Evolutionary conservation across 2,797 vertebrate species (phyloP), one percentile per base, ranked within the genome.

Genomic region (Eulemur albifrons): DNA sequence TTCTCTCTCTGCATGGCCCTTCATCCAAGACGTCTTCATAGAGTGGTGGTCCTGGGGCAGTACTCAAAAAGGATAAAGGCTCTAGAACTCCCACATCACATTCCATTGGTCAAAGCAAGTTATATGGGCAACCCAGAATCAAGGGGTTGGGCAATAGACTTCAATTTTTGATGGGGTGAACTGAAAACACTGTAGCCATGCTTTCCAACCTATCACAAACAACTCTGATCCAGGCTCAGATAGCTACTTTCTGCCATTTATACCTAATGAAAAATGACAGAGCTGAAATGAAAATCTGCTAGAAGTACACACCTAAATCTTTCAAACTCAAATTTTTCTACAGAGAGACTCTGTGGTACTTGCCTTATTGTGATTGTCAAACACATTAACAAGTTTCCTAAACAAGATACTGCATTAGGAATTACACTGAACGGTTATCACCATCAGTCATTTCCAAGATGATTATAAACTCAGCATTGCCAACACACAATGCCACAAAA

Each of bases 391-490:
- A 90, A 88, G 14, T 52, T 92, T 83, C 87, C 50, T 25, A 8
- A 96, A 93, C 2, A 86, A 92, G 35, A 93, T 52, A 35, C 9
- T 65, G 32, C 79, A 35, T 81, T 83, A 87, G 52, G 70, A 95
- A 92, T 92, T 89, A 97, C n/a, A 89, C 57, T 89, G 57, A 83
- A 82, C 1, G 82, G n/a, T 86, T 73, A 77, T 52, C 54, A 89
- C 35, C 52, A 88, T 59, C n/a, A 82, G 77, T 76, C 50, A 92
- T 86, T 84, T 90, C 48, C 61, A 90, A 95, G 65, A 88, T 88
- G 72, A 77, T 79, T 84, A 92, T 48, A 95, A 93, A 90, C 20
- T 63, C 84, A 87, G n/a, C 32, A 75, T 59, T 15, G 45, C 70
- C 83, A 75, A 73, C 69, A 82, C 7, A 70, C 54, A 93, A 86